Conservation (phyloP, 2,888 invertebrate genomes). For the Dorcus parallelipipedus region DNA sequence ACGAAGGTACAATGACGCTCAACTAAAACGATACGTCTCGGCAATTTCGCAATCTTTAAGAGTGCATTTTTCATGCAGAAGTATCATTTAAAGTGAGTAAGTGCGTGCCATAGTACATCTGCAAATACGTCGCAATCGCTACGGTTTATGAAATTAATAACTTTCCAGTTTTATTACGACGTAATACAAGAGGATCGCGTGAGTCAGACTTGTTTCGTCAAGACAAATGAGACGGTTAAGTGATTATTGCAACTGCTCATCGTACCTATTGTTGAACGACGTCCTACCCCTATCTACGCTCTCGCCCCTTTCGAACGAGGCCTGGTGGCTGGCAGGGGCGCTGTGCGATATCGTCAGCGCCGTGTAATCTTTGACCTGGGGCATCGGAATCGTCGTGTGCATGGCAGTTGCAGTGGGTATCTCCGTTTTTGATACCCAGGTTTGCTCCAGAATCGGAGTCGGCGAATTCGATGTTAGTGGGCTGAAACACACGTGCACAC, state of each 20-base stretch:
- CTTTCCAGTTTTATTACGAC: too few relatives aligned
- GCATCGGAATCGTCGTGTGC: conserved; percentile 33
- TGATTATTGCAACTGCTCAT: background rate
- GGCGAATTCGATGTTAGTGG: conserved; percentile 55
- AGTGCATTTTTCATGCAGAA: too few relatives aligned
- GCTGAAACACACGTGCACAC: conserved; percentile 36
- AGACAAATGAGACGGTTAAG: too few relatives aligned
- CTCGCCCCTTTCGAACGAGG: conserved; percentile 48
- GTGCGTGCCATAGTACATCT: too few relatives aligned
- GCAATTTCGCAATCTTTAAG: too few relatives aligned
- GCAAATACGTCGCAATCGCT: too few relatives aligned
- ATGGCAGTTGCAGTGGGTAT: conserved; percentile 33
- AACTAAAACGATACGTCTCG: too few relatives aligned
- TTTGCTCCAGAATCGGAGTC: conserved; percentile 50
- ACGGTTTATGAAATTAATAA: too few relatives aligned
- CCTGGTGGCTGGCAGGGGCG: conserved; percentile 48
- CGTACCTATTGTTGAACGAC: conserved; percentile 30
- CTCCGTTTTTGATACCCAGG: conserved; percentile 49
- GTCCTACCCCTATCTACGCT: conserved; percentile 41
- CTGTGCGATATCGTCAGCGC: conserved; percentile 47
- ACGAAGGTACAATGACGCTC: too few relatives aligned
- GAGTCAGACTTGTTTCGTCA: too few relatives aligned
- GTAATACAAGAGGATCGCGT: too few relatives aligned
- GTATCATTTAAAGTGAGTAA: too few relatives aligned
- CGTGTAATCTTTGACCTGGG: conserved; percentile 38